Evolutionary conservation across 2,113 vertebrate genomes (phyloP).

Genomic region (Empidonax traillii): DNA sequence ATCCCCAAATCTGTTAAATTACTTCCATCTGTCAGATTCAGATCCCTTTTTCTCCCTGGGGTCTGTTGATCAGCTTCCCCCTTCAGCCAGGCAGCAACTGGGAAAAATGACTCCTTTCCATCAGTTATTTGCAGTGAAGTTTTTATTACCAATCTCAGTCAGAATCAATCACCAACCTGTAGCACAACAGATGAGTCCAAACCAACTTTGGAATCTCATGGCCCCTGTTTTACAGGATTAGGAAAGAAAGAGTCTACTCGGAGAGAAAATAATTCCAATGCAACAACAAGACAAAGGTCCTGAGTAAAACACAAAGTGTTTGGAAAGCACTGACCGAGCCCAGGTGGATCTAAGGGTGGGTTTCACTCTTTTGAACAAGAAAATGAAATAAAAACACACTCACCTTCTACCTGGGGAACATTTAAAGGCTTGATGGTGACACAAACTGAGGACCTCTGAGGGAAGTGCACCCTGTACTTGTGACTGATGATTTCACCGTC

Average conservation of each 20-base stretch:
- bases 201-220: not conserved
- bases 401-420: constrained; percentile 74
- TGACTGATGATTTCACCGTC: constrained; percentile 82
- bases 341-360: not conserved
- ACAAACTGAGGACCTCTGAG: constrained; percentile 78
- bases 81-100: not conserved
- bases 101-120: not conserved
- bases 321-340: not conserved
- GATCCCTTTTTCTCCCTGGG: not conserved
- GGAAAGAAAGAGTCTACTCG: not conserved
- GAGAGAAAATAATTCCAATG: not conserved
- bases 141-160: not conserved
- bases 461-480: constrained; percentile 83
- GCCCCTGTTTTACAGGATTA: not conserved
- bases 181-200: not conserved
- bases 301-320: not conserved
- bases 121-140: not conserved
- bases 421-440: constrained; percentile 84
- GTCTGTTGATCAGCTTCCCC: not conserved
- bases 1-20: not conserved
- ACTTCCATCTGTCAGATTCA: not conserved
- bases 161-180: not conserved
- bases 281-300: not conserved
- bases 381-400: not conserved
- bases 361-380: not conserved